phyloP scores from a whole-genome alignment of 2,797 vertebrate species.

The Poecilia wingei region DNA sequence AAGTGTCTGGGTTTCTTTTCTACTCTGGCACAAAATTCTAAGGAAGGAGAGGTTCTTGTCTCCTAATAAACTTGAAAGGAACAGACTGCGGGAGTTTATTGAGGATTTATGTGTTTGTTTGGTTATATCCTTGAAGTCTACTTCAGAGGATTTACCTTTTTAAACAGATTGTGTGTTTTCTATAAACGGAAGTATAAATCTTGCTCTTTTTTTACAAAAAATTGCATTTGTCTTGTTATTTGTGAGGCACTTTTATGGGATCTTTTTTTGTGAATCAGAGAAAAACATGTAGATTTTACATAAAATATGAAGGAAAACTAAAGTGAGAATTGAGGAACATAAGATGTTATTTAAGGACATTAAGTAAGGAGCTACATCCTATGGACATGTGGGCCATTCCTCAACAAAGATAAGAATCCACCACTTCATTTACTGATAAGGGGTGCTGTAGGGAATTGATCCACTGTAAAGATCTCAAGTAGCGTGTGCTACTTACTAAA shows the following conservation, averaged over 20 bases:
- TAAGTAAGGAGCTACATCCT: constrained; percentile 3
- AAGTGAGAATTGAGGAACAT: neutral
- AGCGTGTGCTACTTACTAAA: neutral
- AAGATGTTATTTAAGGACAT: neutral
- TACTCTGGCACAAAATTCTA: neutral
- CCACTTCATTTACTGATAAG: neutral
- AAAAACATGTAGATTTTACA: neutral
- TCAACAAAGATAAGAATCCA: constrained; percentile 4
- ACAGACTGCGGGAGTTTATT: constrained; percentile 4
- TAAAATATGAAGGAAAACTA: neutral
- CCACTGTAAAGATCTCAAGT: constrained; percentile 8
- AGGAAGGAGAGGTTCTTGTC: neutral
- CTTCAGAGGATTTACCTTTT: neutral
- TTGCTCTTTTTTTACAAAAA: neutral
- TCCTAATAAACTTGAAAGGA: constrained; percentile 13
- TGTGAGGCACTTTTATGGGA: neutral
- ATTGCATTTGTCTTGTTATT: neutral
- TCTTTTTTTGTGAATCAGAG: neutral
- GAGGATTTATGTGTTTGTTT: constrained; percentile 5
- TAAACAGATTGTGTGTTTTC: neutral
- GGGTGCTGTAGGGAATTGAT: neutral
- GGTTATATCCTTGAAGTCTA: neutral
- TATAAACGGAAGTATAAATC: neutral
- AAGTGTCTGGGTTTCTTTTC: constrained; percentile 23
- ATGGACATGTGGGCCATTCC: neutral